These are phyloP conservation scores for Drosophila pectinifera DNA, from an alignment of 1,140 invertebrate species.

Conservation along the genomic window DNA sequence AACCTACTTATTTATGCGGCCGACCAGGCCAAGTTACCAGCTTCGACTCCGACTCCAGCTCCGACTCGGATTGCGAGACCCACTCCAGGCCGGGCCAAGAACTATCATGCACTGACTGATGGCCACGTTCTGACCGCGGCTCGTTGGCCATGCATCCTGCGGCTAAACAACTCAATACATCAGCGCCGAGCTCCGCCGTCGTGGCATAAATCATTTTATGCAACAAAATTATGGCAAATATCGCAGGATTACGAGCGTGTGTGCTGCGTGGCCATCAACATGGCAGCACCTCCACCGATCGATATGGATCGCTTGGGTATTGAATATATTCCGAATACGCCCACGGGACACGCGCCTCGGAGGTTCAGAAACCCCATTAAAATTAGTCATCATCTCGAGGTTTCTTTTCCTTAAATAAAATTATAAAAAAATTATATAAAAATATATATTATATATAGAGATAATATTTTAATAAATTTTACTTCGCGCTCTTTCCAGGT, in stretches of 20 bases:
- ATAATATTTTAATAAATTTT: too few species aligned
- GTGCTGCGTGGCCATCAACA: slow-evolving; percentile 53
- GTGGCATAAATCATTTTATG: slow-evolving; percentile 74
- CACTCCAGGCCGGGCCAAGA: slow-evolving; percentile 15
- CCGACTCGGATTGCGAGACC: slow-evolving; percentile 4
- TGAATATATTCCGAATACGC: slow-evolving; percentile 12
- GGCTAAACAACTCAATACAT: slow-evolving; percentile 80
- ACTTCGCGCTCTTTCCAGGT: too few species aligned
- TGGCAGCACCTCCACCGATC: slow-evolving; percentile 48
- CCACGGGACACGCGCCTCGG: slow-evolving; percentile 20
- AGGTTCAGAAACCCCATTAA: not conserved
- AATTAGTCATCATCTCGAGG: slow-evolving; percentile 22
- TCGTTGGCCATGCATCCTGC: slow-evolving; percentile 58
- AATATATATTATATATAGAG: not conserved
- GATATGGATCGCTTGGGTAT: slow-evolving; percentile 10
- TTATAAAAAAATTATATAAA: not conserved
- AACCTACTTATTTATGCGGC: slow-evolving; percentile 81
- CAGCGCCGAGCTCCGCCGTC: slow-evolving; percentile 34
- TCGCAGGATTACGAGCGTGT: slow-evolving; percentile 68
- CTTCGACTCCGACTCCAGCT: slow-evolving; percentile 1
- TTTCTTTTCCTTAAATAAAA: not conserved
- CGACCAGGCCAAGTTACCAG: slow-evolving; percentile 45
- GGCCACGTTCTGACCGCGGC: slow-evolving; percentile 62
- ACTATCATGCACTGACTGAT: slow-evolving; percentile 59
- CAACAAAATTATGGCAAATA: slow-evolving; percentile 77